Base-by-base conservation (phyloP, 2,113 vertebrate genomes). In the Phaetusa simplex region DNA sequence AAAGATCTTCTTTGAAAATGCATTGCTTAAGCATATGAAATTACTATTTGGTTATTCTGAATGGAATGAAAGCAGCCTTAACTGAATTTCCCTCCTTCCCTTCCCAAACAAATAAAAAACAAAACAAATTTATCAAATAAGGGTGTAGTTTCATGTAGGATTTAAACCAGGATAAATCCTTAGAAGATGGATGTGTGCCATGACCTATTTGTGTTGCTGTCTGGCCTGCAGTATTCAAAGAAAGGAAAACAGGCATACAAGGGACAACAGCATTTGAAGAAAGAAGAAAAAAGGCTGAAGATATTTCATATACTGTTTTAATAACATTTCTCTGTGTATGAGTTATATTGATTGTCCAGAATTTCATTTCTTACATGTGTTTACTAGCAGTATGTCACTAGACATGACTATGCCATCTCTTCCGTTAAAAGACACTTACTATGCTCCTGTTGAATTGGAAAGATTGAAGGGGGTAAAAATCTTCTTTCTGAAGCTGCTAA, bases 391-490 rank as follows among this genome's bases (percentile, higher is more conserved):
- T 27, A 4, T 32, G 61, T n/a, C 11, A 20, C 13, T 52, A 65
- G 22, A 80, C 9, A 32, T 14, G n/a, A 15, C 19, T 52, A 14
- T 11, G 13, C 2, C 1, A 24, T n/a, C 10, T 61, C 8, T 30
- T n/a, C 23, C 27, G 5, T 64, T 66, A 47, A 45, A 56, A 69
- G 22, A 59, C 27, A 23, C 12, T 67, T 59, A 26, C 2, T 8
- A 47, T 5, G 1, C 2, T 78, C 22, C 11, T 1, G 4, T 2
- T 0, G 26, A 88, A 38, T 8, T 56, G 34, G 14, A 22, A 52
- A 74, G 47, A 18, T 43, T 36, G 55, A 22, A 6, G 29, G 11
- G 11, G 7, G 3, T 69, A 18, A 87, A 90, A 82, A 70, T 21
- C 14, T 55, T 17, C 13, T 65, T 36, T 58, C 71, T 77, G 52